These are phyloP conservation scores for Cynaeus angustus DNA, from an alignment of 2,888 invertebrate genomes.

Conservation along the genomic window DNA sequence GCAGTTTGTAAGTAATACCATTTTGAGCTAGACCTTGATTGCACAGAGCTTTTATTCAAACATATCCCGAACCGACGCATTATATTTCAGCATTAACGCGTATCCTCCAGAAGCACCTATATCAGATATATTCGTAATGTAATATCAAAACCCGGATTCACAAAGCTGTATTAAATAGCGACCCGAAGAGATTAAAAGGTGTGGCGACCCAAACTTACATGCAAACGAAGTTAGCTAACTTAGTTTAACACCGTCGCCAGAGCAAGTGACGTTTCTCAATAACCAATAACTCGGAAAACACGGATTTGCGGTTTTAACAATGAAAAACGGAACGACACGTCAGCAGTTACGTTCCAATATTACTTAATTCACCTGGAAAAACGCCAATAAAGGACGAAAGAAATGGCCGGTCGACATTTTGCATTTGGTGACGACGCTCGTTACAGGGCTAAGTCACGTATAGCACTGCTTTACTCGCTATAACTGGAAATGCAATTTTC, in stretches of 20 bases:
- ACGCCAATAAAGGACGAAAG: conserved; percentile 21
- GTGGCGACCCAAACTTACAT: conserved; percentile 36
- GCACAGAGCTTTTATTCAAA: background rate
- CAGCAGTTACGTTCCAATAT: conserved; percentile 21
- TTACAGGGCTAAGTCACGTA: conserved; percentile 20
- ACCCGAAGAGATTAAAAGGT: conserved; percentile 43
- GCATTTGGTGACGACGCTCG: conserved; percentile 27
- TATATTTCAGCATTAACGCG: conserved; percentile 7
- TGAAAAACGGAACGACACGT: conserved; percentile 17
- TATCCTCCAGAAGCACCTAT: conserved; percentile 11
- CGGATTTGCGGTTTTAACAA: conserved; percentile 9
- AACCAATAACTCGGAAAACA: conserved; percentile 9
- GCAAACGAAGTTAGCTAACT: conserved; percentile 38
- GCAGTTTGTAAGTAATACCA: too few relatives aligned
- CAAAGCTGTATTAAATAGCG: conserved; percentile 42
- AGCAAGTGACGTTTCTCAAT: conserved; percentile 26
- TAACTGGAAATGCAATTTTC: conserved; percentile 26
- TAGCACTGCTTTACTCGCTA: conserved; percentile 12
- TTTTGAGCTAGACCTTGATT: too few relatives aligned
- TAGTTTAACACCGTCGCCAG: conserved; percentile 23
- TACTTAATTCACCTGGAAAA: conserved; percentile 27
- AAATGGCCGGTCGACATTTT: conserved; percentile 25
- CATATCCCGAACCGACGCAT: background rate
- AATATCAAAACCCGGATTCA: conserved; percentile 44
- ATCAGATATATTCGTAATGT: conserved; percentile 42